Conservation (phyloP, 2,113 vertebrate genomes). For the Ahaetulla prasina region DNA sequence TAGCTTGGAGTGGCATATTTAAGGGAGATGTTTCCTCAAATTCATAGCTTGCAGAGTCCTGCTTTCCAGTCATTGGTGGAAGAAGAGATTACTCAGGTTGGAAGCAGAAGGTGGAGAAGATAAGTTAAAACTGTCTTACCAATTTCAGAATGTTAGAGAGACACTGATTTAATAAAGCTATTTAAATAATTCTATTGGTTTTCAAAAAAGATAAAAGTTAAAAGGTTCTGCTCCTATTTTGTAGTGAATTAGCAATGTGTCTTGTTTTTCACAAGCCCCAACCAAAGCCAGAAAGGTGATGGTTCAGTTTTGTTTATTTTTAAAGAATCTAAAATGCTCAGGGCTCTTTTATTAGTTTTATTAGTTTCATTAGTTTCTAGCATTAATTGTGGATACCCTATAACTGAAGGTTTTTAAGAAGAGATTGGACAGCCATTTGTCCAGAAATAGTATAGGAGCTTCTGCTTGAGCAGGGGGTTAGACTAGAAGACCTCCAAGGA, state of each 20-base stretch:
- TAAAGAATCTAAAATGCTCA: neutral
- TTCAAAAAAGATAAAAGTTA: too few relatives aligned
- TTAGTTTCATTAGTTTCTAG: neutral
- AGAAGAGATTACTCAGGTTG: neutral
- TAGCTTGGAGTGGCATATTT: neutral
- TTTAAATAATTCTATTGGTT: neutral
- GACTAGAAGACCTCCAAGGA: too few relatives aligned
- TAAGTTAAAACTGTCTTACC: neutral
- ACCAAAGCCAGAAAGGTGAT: neutral
- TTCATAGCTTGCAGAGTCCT: neutral
- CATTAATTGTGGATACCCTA: neutral
- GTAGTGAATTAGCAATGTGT: too few relatives aligned
- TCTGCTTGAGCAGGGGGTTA: too few relatives aligned
- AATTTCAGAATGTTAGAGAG: too few relatives aligned
- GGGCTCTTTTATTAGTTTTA: neutral
- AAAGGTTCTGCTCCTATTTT: too few relatives aligned
- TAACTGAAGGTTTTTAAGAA: too few relatives aligned
- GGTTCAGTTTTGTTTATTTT: neutral
- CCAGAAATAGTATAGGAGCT: too few relatives aligned
- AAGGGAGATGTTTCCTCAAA: neutral
- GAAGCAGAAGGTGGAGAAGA: neutral
- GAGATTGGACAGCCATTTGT: too few relatives aligned
- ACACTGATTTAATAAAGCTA: neutral
- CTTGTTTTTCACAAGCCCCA: neutral
- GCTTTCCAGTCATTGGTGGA: neutral